Conservation (phyloP, 1,140 invertebrate species). For the Bombus difficillimus region DNA sequence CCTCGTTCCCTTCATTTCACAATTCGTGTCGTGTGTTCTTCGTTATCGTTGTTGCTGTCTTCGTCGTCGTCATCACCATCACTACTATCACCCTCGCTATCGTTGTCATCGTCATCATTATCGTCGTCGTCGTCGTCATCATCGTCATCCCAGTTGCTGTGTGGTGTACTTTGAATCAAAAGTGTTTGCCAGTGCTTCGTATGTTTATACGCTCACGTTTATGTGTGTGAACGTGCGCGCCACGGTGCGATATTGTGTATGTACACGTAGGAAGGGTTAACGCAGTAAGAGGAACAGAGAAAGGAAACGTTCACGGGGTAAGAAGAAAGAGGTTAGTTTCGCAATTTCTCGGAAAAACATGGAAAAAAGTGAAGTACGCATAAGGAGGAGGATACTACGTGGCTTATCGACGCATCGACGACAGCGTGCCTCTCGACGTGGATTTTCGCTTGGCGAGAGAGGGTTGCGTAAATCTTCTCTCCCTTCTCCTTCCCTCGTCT, state of each 20-base stretch:
- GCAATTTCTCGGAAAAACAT: conserved; percentile 56
- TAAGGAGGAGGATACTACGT: conserved; percentile 63
- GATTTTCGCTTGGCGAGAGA: conserved; percentile 72
- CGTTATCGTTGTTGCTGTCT: conserved; percentile 4
- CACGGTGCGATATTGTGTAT: not conserved
- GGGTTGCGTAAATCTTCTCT: conserved; percentile 78
- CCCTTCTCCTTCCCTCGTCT: conserved; percentile 38
- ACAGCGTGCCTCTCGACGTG: conserved; percentile 68
- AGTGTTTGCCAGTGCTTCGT: conserved; percentile 33
- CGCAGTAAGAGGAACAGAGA: conserved; percentile 7
- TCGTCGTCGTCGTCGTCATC: not conserved
- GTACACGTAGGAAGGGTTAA: conserved; percentile 61
- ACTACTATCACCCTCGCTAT: not conserved
- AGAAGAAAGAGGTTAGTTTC: conserved; percentile 66
- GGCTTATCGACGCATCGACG: conserved; percentile 71
- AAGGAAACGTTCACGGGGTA: conserved; percentile 34
- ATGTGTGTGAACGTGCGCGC: not conserved
- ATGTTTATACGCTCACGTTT: conserved; percentile 24
- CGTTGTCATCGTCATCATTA: not conserved
- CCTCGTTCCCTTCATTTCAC: conserved; percentile 49
- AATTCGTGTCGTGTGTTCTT: conserved; percentile 22
- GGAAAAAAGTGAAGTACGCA: conserved; percentile 40
- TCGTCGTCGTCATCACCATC: not conserved
- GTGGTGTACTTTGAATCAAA: conserved; percentile 42
- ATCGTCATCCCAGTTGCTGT: conserved; percentile 15